phyloP scores from a whole-genome alignment of 2,797 vertebrate species.

The Podarcis siculus region DNA sequence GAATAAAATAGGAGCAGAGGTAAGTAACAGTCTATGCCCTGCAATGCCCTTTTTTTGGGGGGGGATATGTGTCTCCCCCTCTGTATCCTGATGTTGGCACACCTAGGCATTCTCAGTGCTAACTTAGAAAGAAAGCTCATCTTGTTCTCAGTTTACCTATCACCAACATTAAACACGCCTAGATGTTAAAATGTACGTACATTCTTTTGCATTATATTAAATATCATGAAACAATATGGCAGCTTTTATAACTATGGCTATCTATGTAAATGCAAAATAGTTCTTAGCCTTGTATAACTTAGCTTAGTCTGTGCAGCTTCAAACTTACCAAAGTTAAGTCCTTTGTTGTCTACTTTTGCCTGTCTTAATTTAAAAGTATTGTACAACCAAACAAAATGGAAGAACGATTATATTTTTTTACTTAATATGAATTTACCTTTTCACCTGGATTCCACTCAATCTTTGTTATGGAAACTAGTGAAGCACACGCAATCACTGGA shows the following conservation, averaged over 20 bases:
- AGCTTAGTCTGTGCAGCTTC: neutral
- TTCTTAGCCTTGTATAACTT: neutral
- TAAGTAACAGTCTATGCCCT: neutral
- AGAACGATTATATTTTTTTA: neutral
- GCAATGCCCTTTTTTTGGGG: neutral
- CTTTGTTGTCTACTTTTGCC: neutral
- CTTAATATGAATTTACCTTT: slow-evolving; percentile 80
- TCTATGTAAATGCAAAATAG: neutral
- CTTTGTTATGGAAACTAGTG: slow-evolving; percentile 75
- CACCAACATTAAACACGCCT: accelerated
- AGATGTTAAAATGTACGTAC: neutral
- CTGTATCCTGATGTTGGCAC: neutral
- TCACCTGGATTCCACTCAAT: slow-evolving; percentile 81
- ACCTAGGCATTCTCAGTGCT: neutral
- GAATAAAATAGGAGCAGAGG: neutral
- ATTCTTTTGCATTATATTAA: slow-evolving; percentile 6
- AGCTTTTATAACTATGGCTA: neutral
- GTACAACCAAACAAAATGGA: neutral
- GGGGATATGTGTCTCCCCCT: neutral
- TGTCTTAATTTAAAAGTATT: slow-evolving; percentile 16
- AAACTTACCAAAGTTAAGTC: neutral
- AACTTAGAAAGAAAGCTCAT: slow-evolving; percentile 35
- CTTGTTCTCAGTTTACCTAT: neutral
- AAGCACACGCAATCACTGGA: slow-evolving; percentile 85
- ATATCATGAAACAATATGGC: neutral